phyloP scores from a whole-genome alignment of 2,113 vertebrate genomes.

The Jaculus jaculus region DNA sequence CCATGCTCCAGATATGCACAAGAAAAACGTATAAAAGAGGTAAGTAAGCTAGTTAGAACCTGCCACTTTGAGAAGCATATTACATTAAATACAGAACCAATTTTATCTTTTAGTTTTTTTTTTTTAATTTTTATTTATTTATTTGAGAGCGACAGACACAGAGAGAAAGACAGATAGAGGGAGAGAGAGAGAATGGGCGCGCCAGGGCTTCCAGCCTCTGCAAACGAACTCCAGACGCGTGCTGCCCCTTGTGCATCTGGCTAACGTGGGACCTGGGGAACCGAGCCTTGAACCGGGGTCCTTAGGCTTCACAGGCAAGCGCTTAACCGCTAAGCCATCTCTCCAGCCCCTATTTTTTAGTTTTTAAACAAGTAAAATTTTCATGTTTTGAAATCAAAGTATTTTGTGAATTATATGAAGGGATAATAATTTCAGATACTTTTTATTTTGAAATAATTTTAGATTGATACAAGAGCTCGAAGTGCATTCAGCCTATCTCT shows the following conservation, averaged over 20 bases:
- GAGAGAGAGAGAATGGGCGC: too few relatives aligned
- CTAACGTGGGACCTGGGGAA: too few relatives aligned
- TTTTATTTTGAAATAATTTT: constrained; percentile 40
- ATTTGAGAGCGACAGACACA: too few relatives aligned
- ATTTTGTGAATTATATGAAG: neutral
- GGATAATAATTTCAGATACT: neutral
- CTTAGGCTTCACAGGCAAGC: too few relatives aligned
- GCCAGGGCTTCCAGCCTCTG: too few relatives aligned
- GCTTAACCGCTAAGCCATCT: too few relatives aligned
- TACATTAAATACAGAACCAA: neutral
- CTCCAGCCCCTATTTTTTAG: neutral
- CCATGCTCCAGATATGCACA: too few relatives aligned
- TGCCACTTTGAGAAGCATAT: neutral
- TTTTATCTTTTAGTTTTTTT: neutral
- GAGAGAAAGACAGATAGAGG: too few relatives aligned
- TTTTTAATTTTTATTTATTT: too few relatives aligned
- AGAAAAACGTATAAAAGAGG: neutral
- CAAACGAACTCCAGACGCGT: too few relatives aligned
- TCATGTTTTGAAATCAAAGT: neutral
- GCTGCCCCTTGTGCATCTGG: too few relatives aligned
- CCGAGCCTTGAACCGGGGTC: too few relatives aligned
- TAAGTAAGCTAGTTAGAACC: constrained; percentile 11
- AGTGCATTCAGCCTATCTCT: neutral
- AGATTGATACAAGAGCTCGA: neutral
- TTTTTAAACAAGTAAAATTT: neutral